phyloP scores from a whole-genome alignment of 2,888 invertebrate species.

The Eupithecia exiguata region DNA sequence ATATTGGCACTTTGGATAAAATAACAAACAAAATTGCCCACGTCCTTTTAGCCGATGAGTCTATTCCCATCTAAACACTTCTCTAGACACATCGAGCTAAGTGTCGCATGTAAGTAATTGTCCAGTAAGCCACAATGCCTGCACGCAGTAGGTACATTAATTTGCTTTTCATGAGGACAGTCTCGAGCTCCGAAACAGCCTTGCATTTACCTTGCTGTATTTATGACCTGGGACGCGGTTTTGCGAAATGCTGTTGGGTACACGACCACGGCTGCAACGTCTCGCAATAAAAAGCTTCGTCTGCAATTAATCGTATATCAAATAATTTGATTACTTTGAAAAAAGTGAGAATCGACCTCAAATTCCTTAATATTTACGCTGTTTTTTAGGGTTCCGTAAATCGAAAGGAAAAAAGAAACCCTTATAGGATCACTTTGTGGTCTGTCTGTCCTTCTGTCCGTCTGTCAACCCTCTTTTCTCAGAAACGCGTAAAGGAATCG shows the following conservation, averaged over 20 bases:
- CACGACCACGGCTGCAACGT: not conserved
- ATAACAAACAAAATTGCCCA: too few relatives aligned
- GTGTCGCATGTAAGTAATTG: not conserved
- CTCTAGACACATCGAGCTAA: not conserved
- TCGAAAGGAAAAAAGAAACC: too few relatives aligned
- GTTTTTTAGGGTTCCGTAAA: too few relatives aligned
- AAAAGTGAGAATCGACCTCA: too few relatives aligned
- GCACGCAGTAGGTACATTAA: slow-evolving; percentile 46
- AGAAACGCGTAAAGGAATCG: too few relatives aligned
- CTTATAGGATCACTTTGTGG: too few relatives aligned
- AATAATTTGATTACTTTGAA: too few relatives aligned
- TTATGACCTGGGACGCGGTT: slow-evolving; percentile 9
- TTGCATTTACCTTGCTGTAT: slow-evolving; percentile 7
- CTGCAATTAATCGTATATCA: not conserved
- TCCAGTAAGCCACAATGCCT: slow-evolving; percentile 12
- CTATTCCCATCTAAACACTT: not conserved
- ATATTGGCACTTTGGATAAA: too few relatives aligned
- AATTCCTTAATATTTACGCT: too few relatives aligned
- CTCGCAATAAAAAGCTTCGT: not conserved
- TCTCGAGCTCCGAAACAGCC: slow-evolving; percentile 11
- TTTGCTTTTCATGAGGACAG: slow-evolving; percentile 51
- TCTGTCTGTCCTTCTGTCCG: too few relatives aligned
- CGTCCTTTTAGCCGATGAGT: not conserved
- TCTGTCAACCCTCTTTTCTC: too few relatives aligned
- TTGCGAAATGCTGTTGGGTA: not conserved